phyloP scores from a whole-genome alignment of 1,140 invertebrate genomes.

The Metopolophium dirhodum region DNA sequence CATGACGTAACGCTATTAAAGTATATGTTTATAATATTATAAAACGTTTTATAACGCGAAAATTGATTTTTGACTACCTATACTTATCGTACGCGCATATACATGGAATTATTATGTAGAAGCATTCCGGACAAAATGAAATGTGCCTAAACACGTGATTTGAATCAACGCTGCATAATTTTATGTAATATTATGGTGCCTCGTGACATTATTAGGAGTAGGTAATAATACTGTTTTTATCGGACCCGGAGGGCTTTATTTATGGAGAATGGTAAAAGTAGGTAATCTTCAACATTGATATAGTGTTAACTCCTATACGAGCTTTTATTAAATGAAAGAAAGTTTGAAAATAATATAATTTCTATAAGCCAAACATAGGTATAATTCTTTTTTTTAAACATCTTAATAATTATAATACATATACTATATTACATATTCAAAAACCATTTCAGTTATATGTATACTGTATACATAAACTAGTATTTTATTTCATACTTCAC shows the following conservation, averaged over 20 bases:
- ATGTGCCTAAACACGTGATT: not conserved
- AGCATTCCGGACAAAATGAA: not conserved
- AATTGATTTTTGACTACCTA: constrained; percentile 6
- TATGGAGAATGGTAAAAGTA: not conserved
- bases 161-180: not conserved
- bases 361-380: not conserved
- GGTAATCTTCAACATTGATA: not conserved
- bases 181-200: not conserved
- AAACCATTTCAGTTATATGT: too few species aligned
- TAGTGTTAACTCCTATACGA: not conserved
- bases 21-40: not conserved
- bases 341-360: too few species aligned
- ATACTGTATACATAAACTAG: too few species aligned
- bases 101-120: not conserved
- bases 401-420: not conserved
- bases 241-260: not conserved
- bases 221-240: constrained; percentile 6
- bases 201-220: not conserved
- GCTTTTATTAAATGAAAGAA: not conserved
- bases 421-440: not conserved
- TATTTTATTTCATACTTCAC: too few species aligned
- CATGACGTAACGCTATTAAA: not conserved
- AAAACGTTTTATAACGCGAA: not conserved
- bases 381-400: not conserved
- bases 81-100: not conserved